A percentile compares a stretch with the other conserved stretches of the same genome.
phyloP scores from a whole-genome alignment of 2,888 invertebrate species.

The Panzeria rudis region DNA sequence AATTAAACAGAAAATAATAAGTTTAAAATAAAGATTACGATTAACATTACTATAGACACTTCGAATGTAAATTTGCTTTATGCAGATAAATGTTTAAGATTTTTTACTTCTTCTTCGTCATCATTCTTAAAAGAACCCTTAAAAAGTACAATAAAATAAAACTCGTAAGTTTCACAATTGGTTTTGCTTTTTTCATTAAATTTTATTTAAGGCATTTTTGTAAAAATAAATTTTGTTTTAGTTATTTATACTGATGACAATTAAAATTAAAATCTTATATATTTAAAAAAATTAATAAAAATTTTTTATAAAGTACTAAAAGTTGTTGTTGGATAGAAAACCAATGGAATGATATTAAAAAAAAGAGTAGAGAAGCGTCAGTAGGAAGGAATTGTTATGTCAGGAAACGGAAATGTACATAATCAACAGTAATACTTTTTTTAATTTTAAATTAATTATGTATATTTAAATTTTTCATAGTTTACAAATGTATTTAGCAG shows the following conservation, averaged over 20 bases:
- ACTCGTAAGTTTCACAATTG: conserved; percentile 10
- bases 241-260: conserved; percentile 49
- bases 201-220: conserved; percentile 48
- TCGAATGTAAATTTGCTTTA: conserved; percentile 31
- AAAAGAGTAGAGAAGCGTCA: neutral
- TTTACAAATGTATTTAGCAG: neutral
- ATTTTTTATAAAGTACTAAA: conserved; percentile 47
- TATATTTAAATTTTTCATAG: neutral
- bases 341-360: neutral
- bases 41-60: conserved; percentile 56
- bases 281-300: conserved; percentile 43
- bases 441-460: conserved; percentile 4
- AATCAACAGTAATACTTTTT: conserved; percentile 61
- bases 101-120: conserved; percentile 1
- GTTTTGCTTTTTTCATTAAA: neutral
- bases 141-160: conserved; percentile 11
- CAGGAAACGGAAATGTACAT: conserved; percentile 28
- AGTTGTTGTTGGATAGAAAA: neutral
- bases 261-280: conserved; percentile 66
- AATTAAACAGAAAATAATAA: conserved; percentile 56
- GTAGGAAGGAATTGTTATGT: neutral
- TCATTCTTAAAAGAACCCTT: conserved; percentile 1
- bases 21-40: conserved; percentile 45
- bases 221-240: conserved; percentile 5
- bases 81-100: neutral